Evolutionary conservation across 2,888 invertebrate species (phyloP), one percentile per base, ranked within the genome.

Genomic region (Corbicula japonica): DNA sequence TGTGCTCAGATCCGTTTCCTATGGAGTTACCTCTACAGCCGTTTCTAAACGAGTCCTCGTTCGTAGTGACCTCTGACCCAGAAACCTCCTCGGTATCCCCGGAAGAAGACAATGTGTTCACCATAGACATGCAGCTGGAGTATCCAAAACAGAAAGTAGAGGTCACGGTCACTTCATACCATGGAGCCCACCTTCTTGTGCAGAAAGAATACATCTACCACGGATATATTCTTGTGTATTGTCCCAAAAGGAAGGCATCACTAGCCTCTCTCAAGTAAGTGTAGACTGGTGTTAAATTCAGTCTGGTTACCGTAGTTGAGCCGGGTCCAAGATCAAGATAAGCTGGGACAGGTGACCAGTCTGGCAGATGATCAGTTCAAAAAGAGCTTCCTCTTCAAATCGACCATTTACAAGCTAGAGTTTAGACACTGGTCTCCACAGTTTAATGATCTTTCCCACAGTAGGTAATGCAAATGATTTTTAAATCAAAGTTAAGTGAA

Each of bases 171-270:
- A 97, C 98, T 28, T 98, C 98, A 89, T 98, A 97, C 94, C 99
- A 98, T 92, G 97, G 87, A 97, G 98, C 93, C 97, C 80, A 83
- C 61, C 62, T 77, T 28, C 83, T 78, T 10, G 63, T 74, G n/a
- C 79, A 84, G 34, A 68, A 60, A 28, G 87, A 75, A 8, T 79
- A 84, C 23, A 79, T 98, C 66, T 97, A 98, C 83, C 98, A 99
- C 92, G 99, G 98, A 32, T 98, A 98, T 92, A 97, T 99, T 90
- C 95, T 98, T 83, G 97, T 98, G 77, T 99, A 98, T 94, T 98
- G 98, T 0, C 97, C 98, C 10, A 98, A 98, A 94, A 95, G 98
- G 92, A 97, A 97, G 95, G 98, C 98, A 32, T 98, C 98, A 15
- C 95, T 98, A 86, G 97, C 98, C 5, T 98, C 98, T 50, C 95